Evolutionary conservation across 2,888 invertebrate genomes (phyloP).

Genomic region (Cosmia trapezina): DNA sequence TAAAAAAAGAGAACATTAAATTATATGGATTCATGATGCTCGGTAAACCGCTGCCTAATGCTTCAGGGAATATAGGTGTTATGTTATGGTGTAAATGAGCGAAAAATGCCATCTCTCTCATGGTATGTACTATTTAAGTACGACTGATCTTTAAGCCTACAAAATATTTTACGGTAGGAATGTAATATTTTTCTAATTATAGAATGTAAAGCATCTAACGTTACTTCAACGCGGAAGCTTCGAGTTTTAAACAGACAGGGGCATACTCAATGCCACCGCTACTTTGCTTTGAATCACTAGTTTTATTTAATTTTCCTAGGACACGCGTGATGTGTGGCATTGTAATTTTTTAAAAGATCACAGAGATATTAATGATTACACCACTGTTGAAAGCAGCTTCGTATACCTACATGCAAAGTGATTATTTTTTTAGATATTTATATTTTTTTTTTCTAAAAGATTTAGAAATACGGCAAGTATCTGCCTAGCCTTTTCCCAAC

Average conservation of each 20-base stretch:
- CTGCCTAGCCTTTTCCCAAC: no score
- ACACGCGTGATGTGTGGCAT: constrained; percentile 39
- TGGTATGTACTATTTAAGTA: background rate
- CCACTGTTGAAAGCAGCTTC: constrained; percentile 10
- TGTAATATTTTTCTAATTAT: constrained; percentile 29
- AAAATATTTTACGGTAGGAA: background rate
- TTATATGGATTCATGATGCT: no score
- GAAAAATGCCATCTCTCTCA: background rate
- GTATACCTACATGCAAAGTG: background rate
- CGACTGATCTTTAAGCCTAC: background rate
- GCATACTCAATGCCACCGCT: constrained; percentile 43
- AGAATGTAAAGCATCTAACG: constrained; percentile 40
- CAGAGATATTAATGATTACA: constrained; percentile 20
- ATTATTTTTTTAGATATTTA: constrained; percentile 3
- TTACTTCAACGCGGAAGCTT: constrained; percentile 46
- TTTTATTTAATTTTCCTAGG: constrained; percentile 43
- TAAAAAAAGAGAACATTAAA: no score
- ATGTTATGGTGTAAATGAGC: background rate
- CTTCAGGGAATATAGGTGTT: background rate
- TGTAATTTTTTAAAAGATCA: constrained; percentile 38
- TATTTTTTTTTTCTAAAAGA: background rate
- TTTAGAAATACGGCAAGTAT: no score
- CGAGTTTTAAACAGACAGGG: constrained; percentile 49
- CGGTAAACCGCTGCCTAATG: background rate
- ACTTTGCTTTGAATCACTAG: constrained; percentile 41